Conservation (phyloP, 2,888 invertebrate species). For the Spisula subtruncata region DNA sequence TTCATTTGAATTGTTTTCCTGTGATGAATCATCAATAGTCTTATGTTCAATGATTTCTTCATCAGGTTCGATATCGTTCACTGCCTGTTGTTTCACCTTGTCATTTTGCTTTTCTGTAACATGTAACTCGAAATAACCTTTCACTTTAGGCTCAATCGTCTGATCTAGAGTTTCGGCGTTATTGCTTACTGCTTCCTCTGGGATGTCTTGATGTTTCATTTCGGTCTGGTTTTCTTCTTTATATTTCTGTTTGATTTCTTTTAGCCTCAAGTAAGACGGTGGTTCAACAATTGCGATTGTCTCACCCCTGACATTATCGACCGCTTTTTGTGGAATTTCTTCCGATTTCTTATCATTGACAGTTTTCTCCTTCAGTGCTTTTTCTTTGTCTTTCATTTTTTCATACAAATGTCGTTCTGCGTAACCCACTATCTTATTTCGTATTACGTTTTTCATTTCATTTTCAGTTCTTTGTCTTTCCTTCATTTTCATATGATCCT, state of each 20-base stretch:
- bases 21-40: not conserved
- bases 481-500: not conserved
- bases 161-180: not conserved
- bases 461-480: not conserved
- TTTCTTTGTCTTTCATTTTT: constrained; percentile 3
- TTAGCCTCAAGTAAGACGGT: not conserved
- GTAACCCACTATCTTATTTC: not conserved
- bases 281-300: not conserved
- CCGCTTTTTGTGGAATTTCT: not conserved
- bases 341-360: not conserved
- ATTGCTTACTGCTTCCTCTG: not conserved
- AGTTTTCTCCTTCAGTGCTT: not conserved
- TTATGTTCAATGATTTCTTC: not conserved
- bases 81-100: not conserved
- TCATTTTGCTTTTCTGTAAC: not conserved
- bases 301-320: not conserved
- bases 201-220: not conserved
- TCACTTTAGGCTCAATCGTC: not conserved
- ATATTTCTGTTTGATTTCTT: not conserved
- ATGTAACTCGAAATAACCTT: not conserved
- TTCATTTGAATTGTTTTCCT: not conserved
- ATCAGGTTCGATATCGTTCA: not conserved
- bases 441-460: not conserved
- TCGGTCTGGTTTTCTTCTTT: not conserved
- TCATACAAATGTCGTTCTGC: not conserved